These are phyloP conservation scores for Takifugu ocellatus DNA, from an alignment of 2,797 vertebrate genomes.

Conservation along the genomic window DNA sequence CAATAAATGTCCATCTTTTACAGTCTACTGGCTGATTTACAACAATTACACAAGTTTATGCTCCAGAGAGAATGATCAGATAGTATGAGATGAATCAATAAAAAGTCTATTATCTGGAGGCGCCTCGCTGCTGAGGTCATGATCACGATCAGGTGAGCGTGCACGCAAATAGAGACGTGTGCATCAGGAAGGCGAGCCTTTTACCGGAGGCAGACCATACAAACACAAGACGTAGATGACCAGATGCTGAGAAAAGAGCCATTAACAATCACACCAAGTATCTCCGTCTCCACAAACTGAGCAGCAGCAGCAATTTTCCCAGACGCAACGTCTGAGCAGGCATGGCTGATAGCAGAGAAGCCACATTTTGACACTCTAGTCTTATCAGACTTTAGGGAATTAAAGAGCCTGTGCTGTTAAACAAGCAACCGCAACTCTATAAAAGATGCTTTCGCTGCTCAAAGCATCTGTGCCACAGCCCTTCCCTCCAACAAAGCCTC, in stretches of 20 bases:
- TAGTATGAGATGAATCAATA: conserved; percentile 72
- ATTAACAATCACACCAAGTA: conserved; percentile 34
- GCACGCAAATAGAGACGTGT: conserved; percentile 13
- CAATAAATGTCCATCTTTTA: conserved; percentile 64
- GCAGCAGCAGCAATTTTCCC: conserved; percentile 58
- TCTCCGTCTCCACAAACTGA: conserved; percentile 37
- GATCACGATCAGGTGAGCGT: background rate
- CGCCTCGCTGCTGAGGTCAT: conserved; percentile 37
- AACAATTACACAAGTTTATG: conserved; percentile 66
- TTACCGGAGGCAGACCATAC: background rate
- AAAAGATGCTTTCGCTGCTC: conserved; percentile 49
- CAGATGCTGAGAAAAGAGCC: conserved; percentile 36
- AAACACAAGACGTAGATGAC: conserved; percentile 1
- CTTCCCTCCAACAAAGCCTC: conserved; percentile 24
- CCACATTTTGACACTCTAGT: conserved; percentile 16
- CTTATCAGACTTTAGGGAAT: conserved; percentile 45
- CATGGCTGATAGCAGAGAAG: conserved; percentile 45
- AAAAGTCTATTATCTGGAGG: conserved; percentile 70
- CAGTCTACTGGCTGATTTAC: conserved; percentile 69
- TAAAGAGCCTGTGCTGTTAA: conserved; percentile 32
- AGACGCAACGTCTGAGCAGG: conserved; percentile 66
- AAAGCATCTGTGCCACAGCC: conserved; percentile 27
- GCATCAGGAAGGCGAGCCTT: conserved; percentile 9
- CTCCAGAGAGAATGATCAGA: conserved; percentile 58
- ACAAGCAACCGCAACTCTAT: conserved; percentile 15